A percentile compares a stretch with the other conserved stretches of the same genome.
Conservation (phyloP, 2,888 invertebrate species). For the Myopa testacea region DNA sequence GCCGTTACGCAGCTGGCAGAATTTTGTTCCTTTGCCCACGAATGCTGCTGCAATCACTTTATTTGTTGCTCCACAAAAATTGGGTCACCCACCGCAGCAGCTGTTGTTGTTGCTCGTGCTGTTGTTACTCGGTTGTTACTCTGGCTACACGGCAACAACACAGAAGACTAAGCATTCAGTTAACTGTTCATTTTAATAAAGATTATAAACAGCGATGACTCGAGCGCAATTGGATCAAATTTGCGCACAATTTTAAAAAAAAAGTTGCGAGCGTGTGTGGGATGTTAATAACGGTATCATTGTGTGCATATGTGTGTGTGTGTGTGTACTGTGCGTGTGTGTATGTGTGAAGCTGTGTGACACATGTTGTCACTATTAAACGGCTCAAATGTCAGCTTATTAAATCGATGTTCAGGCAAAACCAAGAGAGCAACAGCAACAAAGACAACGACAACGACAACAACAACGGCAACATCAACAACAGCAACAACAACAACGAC, state of each 20-base stretch:
- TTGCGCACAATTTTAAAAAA: slow-evolving; percentile 51
- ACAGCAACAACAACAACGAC: slow-evolving; percentile 51
- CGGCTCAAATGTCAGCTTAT: slow-evolving; percentile 34
- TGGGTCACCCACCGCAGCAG: slow-evolving; percentile 37
- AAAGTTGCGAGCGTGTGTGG: not conserved
- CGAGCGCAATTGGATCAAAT: slow-evolving; percentile 63
- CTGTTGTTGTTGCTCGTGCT: not conserved
- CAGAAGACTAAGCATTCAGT: slow-evolving; percentile 26
- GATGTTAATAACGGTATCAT: not conserved
- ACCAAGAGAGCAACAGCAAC: slow-evolving; percentile 49
- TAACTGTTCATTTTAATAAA: slow-evolving; percentile 31
- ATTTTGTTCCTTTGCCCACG: not conserved
- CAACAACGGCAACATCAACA: slow-evolving; percentile 50
- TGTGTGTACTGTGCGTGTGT: slow-evolving; percentile 61
- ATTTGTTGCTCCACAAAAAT: not conserved
- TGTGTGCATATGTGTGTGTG: slow-evolving; percentile 55
- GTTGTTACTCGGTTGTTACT: not conserved
- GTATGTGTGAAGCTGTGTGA: slow-evolving; percentile 63
- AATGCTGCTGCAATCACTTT: too few relatives aligned
- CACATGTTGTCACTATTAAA: slow-evolving; percentile 63
- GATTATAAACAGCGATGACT: slow-evolving; percentile 47
- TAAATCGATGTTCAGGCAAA: slow-evolving; percentile 41
- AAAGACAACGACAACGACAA: slow-evolving; percentile 45
- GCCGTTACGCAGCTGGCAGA: not conserved
- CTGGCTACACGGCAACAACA: not conserved